Conservation (phyloP, 1,140 invertebrate genomes). For the Diabrotica undecimpunctata region DNA sequence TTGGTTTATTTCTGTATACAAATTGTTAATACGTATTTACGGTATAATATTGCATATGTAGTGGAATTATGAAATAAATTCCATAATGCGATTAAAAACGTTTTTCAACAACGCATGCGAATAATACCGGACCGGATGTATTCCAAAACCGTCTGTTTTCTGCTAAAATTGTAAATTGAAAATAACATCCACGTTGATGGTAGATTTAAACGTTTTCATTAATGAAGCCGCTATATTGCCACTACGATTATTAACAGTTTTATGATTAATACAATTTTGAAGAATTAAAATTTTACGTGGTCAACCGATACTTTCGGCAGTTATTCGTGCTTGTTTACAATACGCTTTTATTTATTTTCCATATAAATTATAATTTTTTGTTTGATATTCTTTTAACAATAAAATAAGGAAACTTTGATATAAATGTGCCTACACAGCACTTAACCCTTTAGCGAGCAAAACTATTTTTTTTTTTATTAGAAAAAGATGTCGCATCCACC, state of each 20-base stretch:
- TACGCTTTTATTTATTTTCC: too few species aligned
- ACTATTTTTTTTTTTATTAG: too few species aligned
- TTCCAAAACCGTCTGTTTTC: not conserved
- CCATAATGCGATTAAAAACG: slow-evolving; percentile 19
- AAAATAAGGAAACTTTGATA: too few species aligned
- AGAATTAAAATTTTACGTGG: not conserved
- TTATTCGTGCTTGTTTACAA: too few species aligned
- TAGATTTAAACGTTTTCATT: slow-evolving; percentile 1
- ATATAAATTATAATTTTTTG: too few species aligned
- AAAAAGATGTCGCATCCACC: too few species aligned
- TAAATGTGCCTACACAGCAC: too few species aligned
- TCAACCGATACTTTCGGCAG: not conserved
- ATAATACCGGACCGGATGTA: not conserved
- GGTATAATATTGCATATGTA: slow-evolving; percentile 16
- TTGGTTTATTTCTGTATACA: slow-evolving; percentile 15
- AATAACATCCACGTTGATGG: slow-evolving; percentile 1
- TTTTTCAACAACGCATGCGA: slow-evolving; percentile 14
- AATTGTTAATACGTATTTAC: slow-evolving; percentile 21
- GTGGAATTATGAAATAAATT: slow-evolving; percentile 22
- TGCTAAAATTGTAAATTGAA: not conserved
- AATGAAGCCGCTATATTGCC: not conserved
- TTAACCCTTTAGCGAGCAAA: too few species aligned
- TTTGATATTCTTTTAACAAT: too few species aligned
- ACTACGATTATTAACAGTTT: not conserved
- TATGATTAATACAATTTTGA: slow-evolving; percentile 1